Percentiles rank a stretch among this genome's conserved stretches.
phyloP scores from a whole-genome alignment of 1,140 invertebrate genomes.

The Tetraneura akinire region DNA sequence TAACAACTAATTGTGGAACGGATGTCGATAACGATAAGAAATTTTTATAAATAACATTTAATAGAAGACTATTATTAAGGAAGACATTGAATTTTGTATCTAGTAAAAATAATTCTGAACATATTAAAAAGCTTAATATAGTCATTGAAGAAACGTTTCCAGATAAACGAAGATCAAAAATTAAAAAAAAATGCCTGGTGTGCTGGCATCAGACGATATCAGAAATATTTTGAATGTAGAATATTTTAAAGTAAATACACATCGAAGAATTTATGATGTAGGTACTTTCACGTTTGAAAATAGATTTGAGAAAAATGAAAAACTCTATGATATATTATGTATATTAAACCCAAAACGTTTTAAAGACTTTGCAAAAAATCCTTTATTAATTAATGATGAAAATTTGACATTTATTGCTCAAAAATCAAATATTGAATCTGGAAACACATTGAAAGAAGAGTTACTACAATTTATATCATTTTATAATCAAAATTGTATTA shows the following conservation, averaged over 20 bases:
- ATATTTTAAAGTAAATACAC: slow-evolving; percentile 2
- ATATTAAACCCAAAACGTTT: slow-evolving; percentile 11
- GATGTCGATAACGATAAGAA: no score
- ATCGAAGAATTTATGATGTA: slow-evolving; percentile 20
- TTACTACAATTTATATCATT: slow-evolving; percentile 28
- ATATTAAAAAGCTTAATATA: slow-evolving; percentile 21
- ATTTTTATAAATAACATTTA: no score
- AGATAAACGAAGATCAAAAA: slow-evolving; percentile 19
- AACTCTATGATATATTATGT: not conserved
- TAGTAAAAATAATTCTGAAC: not conserved
- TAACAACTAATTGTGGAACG: no score
- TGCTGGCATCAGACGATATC: not conserved
- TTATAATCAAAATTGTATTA: slow-evolving; percentile 2
- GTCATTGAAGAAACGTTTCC: not conserved
- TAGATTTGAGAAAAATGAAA: slow-evolving; percentile 7
- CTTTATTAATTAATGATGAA: slow-evolving; percentile 18
- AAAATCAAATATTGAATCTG: slow-evolving; percentile 4
- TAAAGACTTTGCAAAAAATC: slow-evolving; percentile 1
- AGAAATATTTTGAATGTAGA: not conserved
- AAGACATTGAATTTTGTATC: not conserved
- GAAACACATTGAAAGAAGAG: slow-evolving; percentile 27
- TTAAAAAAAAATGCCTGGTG: slow-evolving; percentile 9
- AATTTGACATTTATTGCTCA: slow-evolving; percentile 17
- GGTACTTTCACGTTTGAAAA: not conserved
- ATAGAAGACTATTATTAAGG: no score